Conservation (phyloP, 2,797 vertebrate species). For the Emys orbicularis region DNA sequence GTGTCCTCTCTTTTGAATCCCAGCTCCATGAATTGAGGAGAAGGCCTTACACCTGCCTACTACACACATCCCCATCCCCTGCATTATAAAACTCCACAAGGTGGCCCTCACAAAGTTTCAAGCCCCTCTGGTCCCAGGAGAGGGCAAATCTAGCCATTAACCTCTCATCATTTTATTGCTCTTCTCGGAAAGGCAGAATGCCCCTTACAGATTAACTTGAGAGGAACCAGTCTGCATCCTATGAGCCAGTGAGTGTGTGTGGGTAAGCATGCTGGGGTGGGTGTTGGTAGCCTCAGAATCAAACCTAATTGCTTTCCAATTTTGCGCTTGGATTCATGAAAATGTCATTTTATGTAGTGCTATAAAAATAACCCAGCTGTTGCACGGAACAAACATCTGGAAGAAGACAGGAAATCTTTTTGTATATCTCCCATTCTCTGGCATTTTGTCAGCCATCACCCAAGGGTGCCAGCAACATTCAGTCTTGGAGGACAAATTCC, state of each 20-base stretch:
- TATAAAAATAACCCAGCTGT: not conserved
- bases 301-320: not conserved
- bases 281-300: not conserved
- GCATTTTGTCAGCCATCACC: conserved; percentile 20
- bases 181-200: not conserved
- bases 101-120: not conserved
- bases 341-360: not conserved
- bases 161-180: not conserved
- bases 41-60: not conserved
- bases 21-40: not conserved
- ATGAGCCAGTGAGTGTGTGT: not conserved
- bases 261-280: not conserved
- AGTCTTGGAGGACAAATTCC: not conserved
- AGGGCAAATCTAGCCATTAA: not conserved
- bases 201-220: not conserved
- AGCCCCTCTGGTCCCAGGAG: not conserved
- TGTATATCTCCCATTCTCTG: not conserved
- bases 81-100: not conserved
- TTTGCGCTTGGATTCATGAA: conserved; percentile 1
- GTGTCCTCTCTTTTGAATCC: not conserved
- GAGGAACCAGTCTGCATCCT: not conserved
- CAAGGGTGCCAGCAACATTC: not conserved
- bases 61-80: not conserved
- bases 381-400: not conserved
- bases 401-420: not conserved